Evolutionary conservation across 1,140 invertebrate species (phyloP).

Genomic region (Acromyrmex echinatior): DNA sequence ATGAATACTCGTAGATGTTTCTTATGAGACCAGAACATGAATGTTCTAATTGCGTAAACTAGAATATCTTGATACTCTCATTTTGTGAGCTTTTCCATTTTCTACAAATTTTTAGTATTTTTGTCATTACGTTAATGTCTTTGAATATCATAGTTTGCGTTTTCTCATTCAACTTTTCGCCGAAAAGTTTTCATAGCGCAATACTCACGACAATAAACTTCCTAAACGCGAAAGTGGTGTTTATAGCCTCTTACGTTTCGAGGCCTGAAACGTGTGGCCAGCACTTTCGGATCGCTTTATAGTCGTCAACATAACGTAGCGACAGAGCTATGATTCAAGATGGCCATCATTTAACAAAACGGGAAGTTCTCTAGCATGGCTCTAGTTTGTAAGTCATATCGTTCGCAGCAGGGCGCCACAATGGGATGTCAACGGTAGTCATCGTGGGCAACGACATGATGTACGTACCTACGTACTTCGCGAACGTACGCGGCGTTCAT

Average conservation of each 20-base stretch:
- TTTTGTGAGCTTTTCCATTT: neutral
- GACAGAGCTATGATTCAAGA: conserved; percentile 8
- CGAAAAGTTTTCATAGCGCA: neutral
- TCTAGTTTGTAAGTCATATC: conserved; percentile 56
- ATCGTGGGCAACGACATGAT: conserved; percentile 56
- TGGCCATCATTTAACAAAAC: conserved; percentile 33
- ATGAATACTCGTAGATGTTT: neutral
- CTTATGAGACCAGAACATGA: neutral
- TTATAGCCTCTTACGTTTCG: neutral
- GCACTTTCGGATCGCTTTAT: conserved; percentile 7
- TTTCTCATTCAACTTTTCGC: neutral
- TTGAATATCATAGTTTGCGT: neutral
- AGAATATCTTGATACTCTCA: neutral
- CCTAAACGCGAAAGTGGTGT: neutral
- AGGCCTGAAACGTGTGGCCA: neutral
- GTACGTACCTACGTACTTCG: conserved; percentile 44
- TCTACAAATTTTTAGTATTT: neutral
- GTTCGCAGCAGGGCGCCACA: neutral
- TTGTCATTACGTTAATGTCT: neutral
- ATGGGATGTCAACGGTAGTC: conserved; percentile 52
- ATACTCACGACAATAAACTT: conserved; percentile 13
- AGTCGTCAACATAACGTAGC: neutral
- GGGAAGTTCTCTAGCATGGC: conserved; percentile 25
- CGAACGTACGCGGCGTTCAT: conserved; percentile 34
- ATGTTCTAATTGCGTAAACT: neutral